Conservation (phyloP, 2,888 invertebrate genomes). For the Lasioglossum pauxillum region DNA sequence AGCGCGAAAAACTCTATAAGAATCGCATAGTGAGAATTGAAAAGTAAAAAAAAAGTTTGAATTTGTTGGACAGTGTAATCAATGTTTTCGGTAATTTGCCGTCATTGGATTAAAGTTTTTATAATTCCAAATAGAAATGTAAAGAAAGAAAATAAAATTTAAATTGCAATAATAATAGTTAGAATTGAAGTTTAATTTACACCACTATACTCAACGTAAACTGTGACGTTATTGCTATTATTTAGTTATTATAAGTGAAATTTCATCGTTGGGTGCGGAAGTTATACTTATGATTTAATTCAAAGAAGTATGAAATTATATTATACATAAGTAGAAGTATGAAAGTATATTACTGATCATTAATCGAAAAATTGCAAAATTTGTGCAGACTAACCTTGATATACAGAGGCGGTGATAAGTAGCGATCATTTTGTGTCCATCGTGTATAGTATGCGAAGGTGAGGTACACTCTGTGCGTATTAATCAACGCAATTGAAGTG, state of each 20-base stretch:
- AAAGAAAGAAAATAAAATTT: not conserved
- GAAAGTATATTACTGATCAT: slow-evolving; percentile 20
- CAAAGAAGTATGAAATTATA: not conserved
- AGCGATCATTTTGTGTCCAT: slow-evolving; percentile 72
- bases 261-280: not conserved
- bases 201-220: too few relatives aligned
- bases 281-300: not conserved
- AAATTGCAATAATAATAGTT: not conserved
- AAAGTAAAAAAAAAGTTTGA: too few relatives aligned
- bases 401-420: slow-evolving; percentile 74
- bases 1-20: too few relatives aligned
- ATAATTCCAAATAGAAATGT: not conserved
- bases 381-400: slow-evolving; percentile 78
- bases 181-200: not conserved
- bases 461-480: slow-evolving; percentile 70
- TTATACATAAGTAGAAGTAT: too few relatives aligned
- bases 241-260: not conserved
- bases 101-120: not conserved
- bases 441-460: slow-evolving; percentile 70
- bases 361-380: slow-evolving; percentile 45
- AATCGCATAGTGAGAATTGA: too few relatives aligned
- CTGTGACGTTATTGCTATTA: not conserved
- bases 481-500: slow-evolving; percentile 62
- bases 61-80: too few relatives aligned
- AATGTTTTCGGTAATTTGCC: not conserved